These are phyloP conservation scores for Sarcophaga subvicina DNA, from an alignment of 2,888 invertebrate species.

Conservation along the genomic window DNA sequence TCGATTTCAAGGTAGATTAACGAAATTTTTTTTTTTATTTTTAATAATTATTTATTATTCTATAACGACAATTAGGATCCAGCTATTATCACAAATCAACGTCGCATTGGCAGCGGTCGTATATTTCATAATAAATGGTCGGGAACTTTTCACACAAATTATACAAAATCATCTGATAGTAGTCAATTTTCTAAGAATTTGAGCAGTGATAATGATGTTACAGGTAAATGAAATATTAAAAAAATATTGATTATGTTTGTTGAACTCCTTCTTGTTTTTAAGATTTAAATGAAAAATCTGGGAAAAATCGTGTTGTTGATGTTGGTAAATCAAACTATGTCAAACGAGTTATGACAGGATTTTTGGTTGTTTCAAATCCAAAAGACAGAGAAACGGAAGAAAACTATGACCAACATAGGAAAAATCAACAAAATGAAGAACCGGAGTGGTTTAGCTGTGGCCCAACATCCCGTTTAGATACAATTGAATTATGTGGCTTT, in stretches of 20 bases:
- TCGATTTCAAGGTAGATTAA: constrained; percentile 75
- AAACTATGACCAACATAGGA: constrained; percentile 75
- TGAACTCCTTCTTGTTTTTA: background rate
- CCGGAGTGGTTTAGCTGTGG: constrained; percentile 81
- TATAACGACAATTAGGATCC: constrained; percentile 72
- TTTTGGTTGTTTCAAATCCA: constrained; percentile 77
- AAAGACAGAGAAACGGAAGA: constrained; percentile 77
- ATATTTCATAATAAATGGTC: constrained; percentile 77
- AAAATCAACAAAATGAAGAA: constrained; percentile 77
- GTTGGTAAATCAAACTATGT: constrained; percentile 77
- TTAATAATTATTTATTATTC: background rate
- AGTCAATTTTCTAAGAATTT: constrained; percentile 18
- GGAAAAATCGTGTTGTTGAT: constrained; percentile 41
- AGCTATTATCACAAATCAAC: constrained; percentile 76
- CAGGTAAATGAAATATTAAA: constrained; percentile 34
- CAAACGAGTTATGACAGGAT: constrained; percentile 78
- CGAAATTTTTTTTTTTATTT: background rate
- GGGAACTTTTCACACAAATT: constrained; percentile 69
- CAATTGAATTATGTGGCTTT: constrained; percentile 80
- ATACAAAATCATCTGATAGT: constrained; percentile 37
- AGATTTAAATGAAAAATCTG: constrained; percentile 51
- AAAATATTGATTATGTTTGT: background rate
- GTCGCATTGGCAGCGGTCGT: constrained; percentile 80
- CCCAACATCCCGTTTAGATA: constrained; percentile 79
- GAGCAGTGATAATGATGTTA: constrained; percentile 37